Evolutionary conservation across 2,888 invertebrate genomes (phyloP).

Genomic region (Halictus quadricinctus): DNA sequence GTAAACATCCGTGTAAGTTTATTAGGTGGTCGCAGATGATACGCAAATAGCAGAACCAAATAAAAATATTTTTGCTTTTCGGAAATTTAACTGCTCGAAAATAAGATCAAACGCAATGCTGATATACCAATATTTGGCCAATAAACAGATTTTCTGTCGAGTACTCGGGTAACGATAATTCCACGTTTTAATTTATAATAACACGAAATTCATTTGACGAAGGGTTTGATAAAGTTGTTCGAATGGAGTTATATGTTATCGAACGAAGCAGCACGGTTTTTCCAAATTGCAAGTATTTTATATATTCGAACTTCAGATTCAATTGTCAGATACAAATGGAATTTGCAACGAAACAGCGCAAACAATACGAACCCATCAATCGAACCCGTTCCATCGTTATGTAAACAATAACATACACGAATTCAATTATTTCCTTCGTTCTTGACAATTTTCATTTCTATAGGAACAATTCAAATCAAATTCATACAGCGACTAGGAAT

Average conservation of each 20-base stretch:
- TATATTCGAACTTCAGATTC: background rate
- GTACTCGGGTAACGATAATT: background rate
- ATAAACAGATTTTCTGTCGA: background rate
- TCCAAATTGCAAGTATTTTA: background rate
- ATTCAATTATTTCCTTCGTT: background rate
- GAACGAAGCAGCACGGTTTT: background rate
- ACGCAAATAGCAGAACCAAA: background rate
- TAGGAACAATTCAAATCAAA: background rate
- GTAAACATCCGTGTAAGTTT: background rate
- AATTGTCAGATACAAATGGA: background rate
- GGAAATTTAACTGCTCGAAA: background rate
- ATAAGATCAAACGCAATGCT: background rate
- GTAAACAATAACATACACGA: background rate
- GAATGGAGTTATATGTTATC: background rate
- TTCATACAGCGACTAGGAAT: background rate
- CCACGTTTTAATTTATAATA: background rate
- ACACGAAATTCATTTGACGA: background rate
- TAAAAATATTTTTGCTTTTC: background rate
- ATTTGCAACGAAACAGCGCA: background rate
- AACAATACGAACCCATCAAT: background rate
- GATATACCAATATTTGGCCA: background rate
- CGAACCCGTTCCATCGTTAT: background rate
- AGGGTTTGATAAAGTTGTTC: background rate
- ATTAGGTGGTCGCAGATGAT: background rate
- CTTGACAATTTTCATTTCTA: background rate